A percentile compares a stretch with the other conserved stretches of the same genome.
Conservation (phyloP, 2,888 invertebrate species). For the Nineta flava region DNA sequence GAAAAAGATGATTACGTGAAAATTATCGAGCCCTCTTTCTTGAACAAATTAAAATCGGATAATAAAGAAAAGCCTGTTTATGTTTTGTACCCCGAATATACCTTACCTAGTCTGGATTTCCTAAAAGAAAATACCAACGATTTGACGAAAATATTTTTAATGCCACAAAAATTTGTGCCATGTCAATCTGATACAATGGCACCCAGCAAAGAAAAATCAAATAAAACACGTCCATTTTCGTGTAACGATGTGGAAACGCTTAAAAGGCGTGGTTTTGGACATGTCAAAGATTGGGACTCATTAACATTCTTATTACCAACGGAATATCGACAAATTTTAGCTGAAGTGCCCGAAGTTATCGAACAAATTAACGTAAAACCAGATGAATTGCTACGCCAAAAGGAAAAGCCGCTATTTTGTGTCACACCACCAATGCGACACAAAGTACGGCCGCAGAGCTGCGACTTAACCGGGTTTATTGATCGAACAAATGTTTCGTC, state of each 20-base stretch:
- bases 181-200: neutral
- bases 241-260: constrained; percentile 69
- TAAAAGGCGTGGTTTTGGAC: constrained; percentile 63
- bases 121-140: constrained; percentile 32
- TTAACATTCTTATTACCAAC: constrained; percentile 72
- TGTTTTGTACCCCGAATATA: constrained; percentile 81
- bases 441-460: constrained; percentile 40
- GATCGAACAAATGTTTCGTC: constrained; percentile 42
- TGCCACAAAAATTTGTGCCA: constrained; percentile 40
- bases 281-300: constrained; percentile 88
- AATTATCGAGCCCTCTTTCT: constrained; percentile 51
- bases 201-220: constrained; percentile 14
- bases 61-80: constrained; percentile 59
- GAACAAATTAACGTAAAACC: constrained; percentile 43
- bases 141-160: constrained; percentile 51
- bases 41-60: constrained; percentile 41
- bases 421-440: constrained; percentile 32
- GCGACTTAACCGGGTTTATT: constrained; percentile 36
- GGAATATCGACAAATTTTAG: constrained; percentile 64
- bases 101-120: constrained; percentile 77
- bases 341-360: constrained; percentile 64
- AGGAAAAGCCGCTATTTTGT: constrained; percentile 38
- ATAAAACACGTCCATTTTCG: constrained; percentile 46
- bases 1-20: constrained; percentile 27
- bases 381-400: constrained; percentile 19